Percentiles rank a stretch among this genome's conserved stretches.
These are phyloP conservation scores for Mesorhabditis belari DNA, from an alignment of 2,888 invertebrate species.

Conservation along the genomic window DNA sequence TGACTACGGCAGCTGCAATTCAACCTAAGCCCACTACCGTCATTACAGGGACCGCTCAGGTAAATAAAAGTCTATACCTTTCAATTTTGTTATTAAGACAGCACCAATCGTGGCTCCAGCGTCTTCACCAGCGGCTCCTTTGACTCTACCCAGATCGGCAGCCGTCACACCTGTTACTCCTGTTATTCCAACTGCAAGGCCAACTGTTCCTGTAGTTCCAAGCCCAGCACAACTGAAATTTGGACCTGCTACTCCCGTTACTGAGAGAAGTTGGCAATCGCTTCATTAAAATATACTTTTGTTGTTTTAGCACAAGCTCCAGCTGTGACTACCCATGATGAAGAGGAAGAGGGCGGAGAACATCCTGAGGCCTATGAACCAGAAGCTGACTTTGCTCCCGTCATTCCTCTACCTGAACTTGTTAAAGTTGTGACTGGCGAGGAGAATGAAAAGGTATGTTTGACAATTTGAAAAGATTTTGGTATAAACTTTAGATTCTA, in stretches of 20 bases:
- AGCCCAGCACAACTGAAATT: too few relatives aligned
- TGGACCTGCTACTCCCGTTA: too few relatives aligned
- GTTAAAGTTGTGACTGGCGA: neutral
- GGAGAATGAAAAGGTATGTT: neutral
- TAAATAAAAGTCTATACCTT: too few relatives aligned
- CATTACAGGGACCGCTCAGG: neutral
- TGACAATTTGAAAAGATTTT: neutral
- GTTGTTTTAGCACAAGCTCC: too few relatives aligned
- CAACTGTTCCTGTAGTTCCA: neutral
- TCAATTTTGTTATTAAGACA: too few relatives aligned
- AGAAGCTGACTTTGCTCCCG: neutral
- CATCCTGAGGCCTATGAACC: constrained; percentile 20
- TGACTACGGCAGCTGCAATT: neutral
- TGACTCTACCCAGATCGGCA: neutral
- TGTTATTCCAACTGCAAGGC: neutral
- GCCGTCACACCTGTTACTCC: neutral
- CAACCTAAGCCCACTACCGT: neutral
- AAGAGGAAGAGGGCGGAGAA: constrained; percentile 8
- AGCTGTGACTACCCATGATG: neutral
- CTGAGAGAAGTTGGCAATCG: too few relatives aligned
- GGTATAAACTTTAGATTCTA: neutral
- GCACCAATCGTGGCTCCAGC: too few relatives aligned
- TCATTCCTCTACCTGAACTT: neutral
- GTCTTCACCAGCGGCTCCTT: too few relatives aligned
- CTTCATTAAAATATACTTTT: neutral